A percentile compares a stretch with the other conserved stretches of the same genome.
These are phyloP conservation scores for Micrasema minimum DNA, from an alignment of 1,140 invertebrate species.

Conservation along the genomic window DNA sequence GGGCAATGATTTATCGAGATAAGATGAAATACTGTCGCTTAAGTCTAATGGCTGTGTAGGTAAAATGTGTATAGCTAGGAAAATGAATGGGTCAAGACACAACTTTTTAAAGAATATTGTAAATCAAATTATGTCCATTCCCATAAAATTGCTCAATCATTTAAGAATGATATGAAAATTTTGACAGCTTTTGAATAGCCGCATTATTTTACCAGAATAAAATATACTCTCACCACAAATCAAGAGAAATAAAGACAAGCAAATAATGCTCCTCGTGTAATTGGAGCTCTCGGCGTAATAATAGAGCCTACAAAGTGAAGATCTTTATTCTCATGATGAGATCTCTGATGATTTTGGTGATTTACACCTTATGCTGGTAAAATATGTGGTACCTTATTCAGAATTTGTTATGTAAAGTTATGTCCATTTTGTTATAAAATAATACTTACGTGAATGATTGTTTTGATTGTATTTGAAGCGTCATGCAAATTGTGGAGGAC, in stretches of 20 bases:
- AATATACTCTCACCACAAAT: conserved; percentile 19
- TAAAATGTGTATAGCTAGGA: conserved; percentile 49
- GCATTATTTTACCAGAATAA: conserved; percentile 34
- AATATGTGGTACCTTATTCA: conserved; percentile 39
- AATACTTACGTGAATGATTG: conserved; percentile 82
- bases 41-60: conserved; percentile 51
- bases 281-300: no score
- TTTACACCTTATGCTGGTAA: conserved; percentile 39
- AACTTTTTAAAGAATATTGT: conserved; percentile 36
- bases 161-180: conserved; percentile 16
- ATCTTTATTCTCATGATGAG: neutral
- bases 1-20: conserved; percentile 41
- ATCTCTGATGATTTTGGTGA: conserved; percentile 27
- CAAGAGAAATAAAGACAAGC: conserved; percentile 1
- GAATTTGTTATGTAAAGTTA: conserved; percentile 50
- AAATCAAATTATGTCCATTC: conserved; percentile 33
- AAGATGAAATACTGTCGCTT: conserved; percentile 51
- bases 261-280: no score
- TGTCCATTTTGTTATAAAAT: conserved; percentile 52
- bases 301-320: no score
- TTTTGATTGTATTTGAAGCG: conserved; percentile 80
- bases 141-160: conserved; percentile 22
- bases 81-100: conserved; percentile 47
- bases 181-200: conserved; percentile 12
- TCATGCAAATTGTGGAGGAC: conserved; percentile 78